Base-by-base conservation (phyloP, 2,888 invertebrate genomes). In the Cantharis lateralis region DNA sequence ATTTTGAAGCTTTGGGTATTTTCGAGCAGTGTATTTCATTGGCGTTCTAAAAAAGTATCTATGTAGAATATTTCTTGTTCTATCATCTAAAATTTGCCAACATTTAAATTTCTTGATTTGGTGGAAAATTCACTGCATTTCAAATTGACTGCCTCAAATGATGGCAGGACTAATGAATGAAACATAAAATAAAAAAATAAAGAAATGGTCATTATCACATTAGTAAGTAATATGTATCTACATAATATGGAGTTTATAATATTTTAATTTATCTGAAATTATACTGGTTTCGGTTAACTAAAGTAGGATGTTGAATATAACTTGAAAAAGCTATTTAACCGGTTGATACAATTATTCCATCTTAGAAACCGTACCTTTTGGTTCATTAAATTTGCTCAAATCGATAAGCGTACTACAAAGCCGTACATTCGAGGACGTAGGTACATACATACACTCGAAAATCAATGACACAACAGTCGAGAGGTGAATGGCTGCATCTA, bases 401-500 rank as follows among this genome's bases (percentile, higher is more conserved):
- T 64, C 64, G 18, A 64, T 64, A 64, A 64, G 18, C n/a, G 16
- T 20, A 64, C 13, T 64, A 64, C 18, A 18, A 64, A 64, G 15
- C 18, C 48, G 48, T 48, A 48, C 48, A 48, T 48, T 48, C 7
- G 48, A 48, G 48, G 48, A 48, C 48, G 48, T 48, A 48, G n/a
- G n/a, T 48, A 48, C 48, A 48, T 48, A 72, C 77, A 74, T 71
- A 74, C 71, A 64, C 63, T 69, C 61, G 71, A 73, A 76, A 78
- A 78, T 78, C 78, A 72, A 78, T 78, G 76, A 72, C 71, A 70
- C 70, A 68, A 78, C 48, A 78, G 72, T 75, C 64, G 69, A 48
- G 74, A 78, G 78, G 78, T 78, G 78, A 78, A 74, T 72, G 78
- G 72, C 78, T 78, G 78, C 76, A 76, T 78, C 78, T 75, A 76